Evolutionary conservation across 1,140 invertebrate genomes (phyloP), one percentile per base, ranked within the genome.

Genomic region (Drosophila ficusphila): DNA sequence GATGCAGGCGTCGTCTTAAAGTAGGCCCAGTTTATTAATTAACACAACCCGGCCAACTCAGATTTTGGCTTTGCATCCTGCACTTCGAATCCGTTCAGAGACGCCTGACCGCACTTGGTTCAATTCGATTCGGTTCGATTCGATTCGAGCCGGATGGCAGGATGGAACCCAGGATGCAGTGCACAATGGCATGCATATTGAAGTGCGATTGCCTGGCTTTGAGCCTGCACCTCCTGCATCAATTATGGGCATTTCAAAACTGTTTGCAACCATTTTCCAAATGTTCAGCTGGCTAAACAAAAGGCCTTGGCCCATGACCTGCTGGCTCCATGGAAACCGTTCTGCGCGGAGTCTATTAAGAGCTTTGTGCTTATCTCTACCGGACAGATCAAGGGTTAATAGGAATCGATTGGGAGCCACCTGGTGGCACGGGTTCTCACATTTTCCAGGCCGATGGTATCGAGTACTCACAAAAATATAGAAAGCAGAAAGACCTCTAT

Each of bases 11-110:
- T 68, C 48, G 44, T 39, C 76, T 72, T 51, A 70, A 74, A 83
- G 62, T 57, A 42, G 54, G 57, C 79, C 62, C 41, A 52, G 69
- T 60, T 77, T 83, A 83, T 86, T 79, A 85, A 85, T 72, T 69
- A 70, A 85, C 60, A 27, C 65, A 48, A 18, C 27, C 31, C 18
- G 8, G 21, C 25, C 7, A 16, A 14, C 53, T 12, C 23, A 14
- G 29, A 33, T 38, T 41, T 25, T 7, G 60, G 21, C 44, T 27
- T 21, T 39, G 60, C 16, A 31, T 33, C 11, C 12, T 21, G n/a
- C 33, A 33, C 42, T 33, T 44, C 23, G 23, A n/a, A 46, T 23
- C 41, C 18, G 6, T 14, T 11, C 19, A 33, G 25, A 36, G 27
- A 60, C 4, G 34, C 21, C 61, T 33, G 27, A 51, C 42, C 62